A percentile compares a stretch with the other conserved stretches of the same genome.
Evolutionary conservation across 2,888 invertebrate species (phyloP).

Genomic region (Nipponacmea schrenckii): DNA sequence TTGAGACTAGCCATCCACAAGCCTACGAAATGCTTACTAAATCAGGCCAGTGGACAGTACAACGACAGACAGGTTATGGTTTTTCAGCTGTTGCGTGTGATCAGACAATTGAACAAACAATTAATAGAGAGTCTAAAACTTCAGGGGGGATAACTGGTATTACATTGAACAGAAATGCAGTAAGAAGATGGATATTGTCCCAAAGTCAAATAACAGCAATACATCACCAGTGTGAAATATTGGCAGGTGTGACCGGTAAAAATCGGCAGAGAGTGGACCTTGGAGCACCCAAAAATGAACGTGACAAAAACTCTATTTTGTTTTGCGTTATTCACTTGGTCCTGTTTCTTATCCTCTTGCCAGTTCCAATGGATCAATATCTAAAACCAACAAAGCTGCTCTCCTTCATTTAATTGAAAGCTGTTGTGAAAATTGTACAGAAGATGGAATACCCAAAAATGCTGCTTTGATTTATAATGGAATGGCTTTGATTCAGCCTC

Average conservation of each 20-base stretch:
- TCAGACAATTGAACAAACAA: constrained; percentile 12
- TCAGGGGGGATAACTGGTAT: constrained; percentile 7
- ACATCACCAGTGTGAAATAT: background rate
- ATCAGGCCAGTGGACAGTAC: background rate
- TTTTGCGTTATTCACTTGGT: background rate
- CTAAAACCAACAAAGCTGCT: background rate
- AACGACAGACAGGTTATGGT: background rate
- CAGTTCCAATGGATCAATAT: background rate
- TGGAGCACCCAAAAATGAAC: background rate
- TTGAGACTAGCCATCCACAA: background rate
- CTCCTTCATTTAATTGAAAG: background rate
- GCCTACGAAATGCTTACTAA: background rate
- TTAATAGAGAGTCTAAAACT: constrained; percentile 12
- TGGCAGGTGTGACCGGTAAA: background rate
- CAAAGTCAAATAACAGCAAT: constrained; percentile 1
- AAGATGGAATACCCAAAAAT: background rate
- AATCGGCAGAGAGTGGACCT: background rate
- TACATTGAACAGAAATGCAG: constrained; percentile 10
- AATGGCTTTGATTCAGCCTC: background rate
- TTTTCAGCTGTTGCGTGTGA: constrained; percentile 2
- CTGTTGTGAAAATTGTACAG: background rate
- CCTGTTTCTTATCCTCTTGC: background rate
- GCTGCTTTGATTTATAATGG: background rate
- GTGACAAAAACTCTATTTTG: background rate
- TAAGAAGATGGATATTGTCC: constrained; percentile 4